Conservation (phyloP, 2,797 vertebrate genomes). For the Sitta carolinensis region DNA sequence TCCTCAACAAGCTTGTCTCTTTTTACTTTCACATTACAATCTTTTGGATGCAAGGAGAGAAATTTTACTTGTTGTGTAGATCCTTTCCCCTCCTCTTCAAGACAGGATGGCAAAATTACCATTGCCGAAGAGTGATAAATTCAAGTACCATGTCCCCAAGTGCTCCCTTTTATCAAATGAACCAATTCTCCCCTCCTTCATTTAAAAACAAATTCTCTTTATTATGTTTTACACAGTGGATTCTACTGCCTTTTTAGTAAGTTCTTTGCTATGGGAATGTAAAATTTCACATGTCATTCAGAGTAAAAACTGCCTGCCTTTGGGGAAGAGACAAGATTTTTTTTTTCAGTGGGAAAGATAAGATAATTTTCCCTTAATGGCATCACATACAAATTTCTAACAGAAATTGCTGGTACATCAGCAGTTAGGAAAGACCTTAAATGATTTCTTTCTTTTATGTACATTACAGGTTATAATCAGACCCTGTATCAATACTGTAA, state of each 20-base stretch:
- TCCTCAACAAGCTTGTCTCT: not conserved
- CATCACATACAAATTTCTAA: not conserved
- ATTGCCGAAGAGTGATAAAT: not conserved
- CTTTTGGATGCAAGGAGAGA: not conserved
- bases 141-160: not conserved
- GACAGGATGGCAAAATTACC: not conserved
- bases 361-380: not conserved
- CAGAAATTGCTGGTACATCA: not conserved
- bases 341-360: not conserved
- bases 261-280: not conserved
- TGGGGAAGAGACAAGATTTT: not conserved
- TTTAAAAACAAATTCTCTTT: not conserved
- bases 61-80: not conserved
- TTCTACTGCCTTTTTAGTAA: not conserved
- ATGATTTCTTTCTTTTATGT: not conserved
- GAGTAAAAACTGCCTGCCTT: not conserved
- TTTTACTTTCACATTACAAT: not conserved
- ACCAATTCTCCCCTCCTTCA: not conserved
- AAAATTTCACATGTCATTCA: not conserved
- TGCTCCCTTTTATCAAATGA: not conserved
- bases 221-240: not conserved
- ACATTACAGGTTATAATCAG: not conserved
- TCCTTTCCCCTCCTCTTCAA: not conserved
- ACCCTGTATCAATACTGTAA: not conserved
- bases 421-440: not conserved